phyloP scores from a whole-genome alignment of 2,797 vertebrate genomes.

The Adelosebastes latens region DNA sequence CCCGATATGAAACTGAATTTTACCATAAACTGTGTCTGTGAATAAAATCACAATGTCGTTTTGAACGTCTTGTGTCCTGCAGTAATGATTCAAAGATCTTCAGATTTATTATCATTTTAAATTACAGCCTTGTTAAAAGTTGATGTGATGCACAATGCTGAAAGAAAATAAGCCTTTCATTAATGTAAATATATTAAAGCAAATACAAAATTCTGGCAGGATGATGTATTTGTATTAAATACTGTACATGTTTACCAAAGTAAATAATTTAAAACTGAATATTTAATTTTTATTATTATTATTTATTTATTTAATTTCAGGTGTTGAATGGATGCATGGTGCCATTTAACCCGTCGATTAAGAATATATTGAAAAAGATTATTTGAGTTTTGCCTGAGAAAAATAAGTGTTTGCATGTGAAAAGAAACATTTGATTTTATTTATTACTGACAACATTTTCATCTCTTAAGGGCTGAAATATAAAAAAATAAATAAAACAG shows the following conservation, averaged over 20 bases:
- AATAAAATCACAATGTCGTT: neutral
- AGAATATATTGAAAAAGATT: neutral
- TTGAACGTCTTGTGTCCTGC: neutral
- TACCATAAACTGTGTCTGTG: neutral
- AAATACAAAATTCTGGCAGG: neutral
- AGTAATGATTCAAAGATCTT: neutral
- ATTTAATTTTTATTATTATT: neutral
- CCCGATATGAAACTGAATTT: neutral
- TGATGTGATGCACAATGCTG: neutral
- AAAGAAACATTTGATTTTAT: too few species aligned
- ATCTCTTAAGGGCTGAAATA: too few species aligned
- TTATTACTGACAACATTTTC: too few species aligned
- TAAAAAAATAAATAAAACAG: too few species aligned
- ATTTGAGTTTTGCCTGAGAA: too few species aligned
- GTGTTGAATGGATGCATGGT: neutral
- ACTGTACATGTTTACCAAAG: neutral
- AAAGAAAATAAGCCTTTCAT: neutral
- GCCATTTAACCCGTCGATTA: neutral
- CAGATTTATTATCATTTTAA: neutral
- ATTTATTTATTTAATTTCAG: neutral
- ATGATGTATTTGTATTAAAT: neutral
- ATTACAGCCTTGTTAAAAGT: neutral
- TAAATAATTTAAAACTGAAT: neutral
- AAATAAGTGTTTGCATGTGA: too few species aligned
- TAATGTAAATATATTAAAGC: neutral